A percentile compares a stretch with the other conserved stretches of the same genome.
phyloP scores from a whole-genome alignment of 2,113 vertebrate species.

The Micronisus gabar region DNA sequence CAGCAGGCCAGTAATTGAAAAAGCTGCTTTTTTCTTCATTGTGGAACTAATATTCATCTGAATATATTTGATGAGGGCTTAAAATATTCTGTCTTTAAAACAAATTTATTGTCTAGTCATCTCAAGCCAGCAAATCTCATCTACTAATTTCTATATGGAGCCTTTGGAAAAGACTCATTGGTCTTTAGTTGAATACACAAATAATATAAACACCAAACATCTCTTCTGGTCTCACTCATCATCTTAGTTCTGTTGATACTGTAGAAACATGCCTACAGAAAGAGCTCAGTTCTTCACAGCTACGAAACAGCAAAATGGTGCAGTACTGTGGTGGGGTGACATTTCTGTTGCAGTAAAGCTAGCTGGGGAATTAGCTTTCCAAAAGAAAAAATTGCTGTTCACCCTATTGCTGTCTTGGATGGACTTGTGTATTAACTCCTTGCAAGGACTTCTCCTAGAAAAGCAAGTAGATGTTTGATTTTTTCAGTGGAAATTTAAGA shows the following conservation, averaged over 20 bases:
- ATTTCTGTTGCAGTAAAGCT: not conserved
- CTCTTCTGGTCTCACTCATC: not conserved
- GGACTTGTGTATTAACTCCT: not conserved
- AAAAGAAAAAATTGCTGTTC: not conserved
- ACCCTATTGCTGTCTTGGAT: not conserved
- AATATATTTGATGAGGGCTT: not conserved
- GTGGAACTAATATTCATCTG: not conserved
- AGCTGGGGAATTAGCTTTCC: not conserved
- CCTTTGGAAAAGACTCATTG: not conserved
- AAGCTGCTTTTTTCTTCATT: not conserved
- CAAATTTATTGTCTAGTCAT: not conserved
- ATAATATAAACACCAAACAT: not conserved
- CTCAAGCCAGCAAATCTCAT: not conserved
- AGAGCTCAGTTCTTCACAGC: not conserved
- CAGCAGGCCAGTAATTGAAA: not conserved
- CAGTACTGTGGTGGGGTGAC: not conserved
- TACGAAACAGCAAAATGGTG: not conserved
- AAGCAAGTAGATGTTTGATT: not conserved
- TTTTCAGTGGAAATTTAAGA: not conserved
- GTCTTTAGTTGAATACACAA: not conserved
- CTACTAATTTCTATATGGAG: not conserved
- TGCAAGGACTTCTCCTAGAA: not conserved
- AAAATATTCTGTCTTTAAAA: slow-evolving; percentile 18
- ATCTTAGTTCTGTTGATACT: not conserved
- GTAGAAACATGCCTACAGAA: not conserved